phyloP scores from a whole-genome alignment of 2,113 vertebrate species.

The Pteropus alecto region DNA sequence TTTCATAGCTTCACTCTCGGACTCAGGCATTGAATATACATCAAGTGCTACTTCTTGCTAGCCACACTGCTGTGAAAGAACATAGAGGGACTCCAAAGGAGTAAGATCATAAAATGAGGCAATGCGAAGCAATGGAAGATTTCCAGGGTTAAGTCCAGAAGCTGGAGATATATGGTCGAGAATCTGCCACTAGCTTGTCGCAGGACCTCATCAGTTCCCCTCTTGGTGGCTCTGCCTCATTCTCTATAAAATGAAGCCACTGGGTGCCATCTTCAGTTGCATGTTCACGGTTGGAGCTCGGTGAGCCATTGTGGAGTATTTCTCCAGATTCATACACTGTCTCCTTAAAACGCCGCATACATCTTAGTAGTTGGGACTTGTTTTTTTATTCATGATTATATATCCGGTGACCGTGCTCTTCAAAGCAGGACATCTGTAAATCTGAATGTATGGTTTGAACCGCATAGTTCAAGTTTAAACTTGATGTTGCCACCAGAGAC shows the following conservation, averaged over 20 bases:
- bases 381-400: background rate
- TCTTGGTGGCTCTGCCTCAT: background rate
- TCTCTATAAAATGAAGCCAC: background rate
- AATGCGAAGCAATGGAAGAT: background rate
- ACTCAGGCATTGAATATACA: background rate
- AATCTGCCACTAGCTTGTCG: background rate
- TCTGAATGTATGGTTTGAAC: background rate
- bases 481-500: background rate
- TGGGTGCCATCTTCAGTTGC: background rate
- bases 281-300: background rate
- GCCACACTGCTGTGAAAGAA: background rate
- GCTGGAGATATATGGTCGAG: background rate
- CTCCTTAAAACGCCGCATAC: background rate
- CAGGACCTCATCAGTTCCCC: background rate
- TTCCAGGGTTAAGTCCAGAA: background rate
- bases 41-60: background rate
- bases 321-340: background rate
- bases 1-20: background rate
- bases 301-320: background rate
- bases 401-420: background rate
- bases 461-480: background rate
- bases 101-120: background rate
- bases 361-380: background rate
- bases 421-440: background rate
- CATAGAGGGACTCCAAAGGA: background rate